A percentile compares a stretch with the other conserved stretches of the same genome.
phyloP scores from a whole-genome alignment of 2,888 invertebrate species.

The Petrolisthes manimaculis region DNA sequence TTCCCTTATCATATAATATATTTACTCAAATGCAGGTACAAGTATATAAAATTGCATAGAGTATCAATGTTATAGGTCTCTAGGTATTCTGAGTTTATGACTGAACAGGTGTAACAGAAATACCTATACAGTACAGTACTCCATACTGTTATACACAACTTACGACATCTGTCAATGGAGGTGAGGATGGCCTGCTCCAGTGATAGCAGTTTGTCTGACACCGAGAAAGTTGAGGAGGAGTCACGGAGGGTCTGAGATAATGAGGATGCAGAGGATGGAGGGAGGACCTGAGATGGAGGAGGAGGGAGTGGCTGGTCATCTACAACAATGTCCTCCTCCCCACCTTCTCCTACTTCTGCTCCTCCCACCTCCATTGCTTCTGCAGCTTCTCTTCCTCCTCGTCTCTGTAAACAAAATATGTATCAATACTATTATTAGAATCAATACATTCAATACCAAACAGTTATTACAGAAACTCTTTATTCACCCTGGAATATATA shows the following conservation, averaged over 20 bases:
- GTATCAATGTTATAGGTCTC: too few relatives aligned
- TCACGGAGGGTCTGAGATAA: not conserved
- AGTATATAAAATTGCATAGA: too few relatives aligned
- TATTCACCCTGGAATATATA: too few relatives aligned
- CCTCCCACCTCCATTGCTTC: conserved; percentile 71
- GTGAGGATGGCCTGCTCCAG: conserved; percentile 91
- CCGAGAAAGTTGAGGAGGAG: conserved; percentile 40
- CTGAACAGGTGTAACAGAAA: too few relatives aligned
- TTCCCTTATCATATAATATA: too few relatives aligned
- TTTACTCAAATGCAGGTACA: too few relatives aligned
- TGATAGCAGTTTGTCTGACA: conserved; percentile 77
- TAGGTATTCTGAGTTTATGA: too few relatives aligned
- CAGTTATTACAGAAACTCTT: too few relatives aligned
- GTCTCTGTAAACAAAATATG: conserved; percentile 70
- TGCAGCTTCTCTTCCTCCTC: conserved; percentile 76
- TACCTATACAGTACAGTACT: not conserved
- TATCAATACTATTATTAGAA: not conserved
- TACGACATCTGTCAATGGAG: conserved; percentile 89
- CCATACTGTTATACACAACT: conserved; percentile 68
- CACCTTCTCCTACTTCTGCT: conserved; percentile 66
- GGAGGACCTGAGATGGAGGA: conserved; percentile 42
- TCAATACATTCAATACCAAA: not conserved
- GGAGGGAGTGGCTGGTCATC: conserved; percentile 71
- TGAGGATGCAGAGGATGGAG: conserved; percentile 2
- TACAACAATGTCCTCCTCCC: conserved; percentile 81